phyloP scores from a whole-genome alignment of 2,888 invertebrate genomes.

The Toxonevra muliebris region DNA sequence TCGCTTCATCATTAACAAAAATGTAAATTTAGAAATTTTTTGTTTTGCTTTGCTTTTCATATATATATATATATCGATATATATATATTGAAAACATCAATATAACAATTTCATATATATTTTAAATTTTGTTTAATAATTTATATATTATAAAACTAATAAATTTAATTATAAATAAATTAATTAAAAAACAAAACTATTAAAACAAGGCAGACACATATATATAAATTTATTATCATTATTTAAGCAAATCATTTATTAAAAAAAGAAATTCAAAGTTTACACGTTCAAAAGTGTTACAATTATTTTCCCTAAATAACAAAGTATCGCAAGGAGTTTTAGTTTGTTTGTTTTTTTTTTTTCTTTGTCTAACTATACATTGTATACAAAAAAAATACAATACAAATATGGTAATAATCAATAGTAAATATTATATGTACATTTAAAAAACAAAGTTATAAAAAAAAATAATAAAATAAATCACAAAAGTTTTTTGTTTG shows the following conservation, averaged over 20 bases:
- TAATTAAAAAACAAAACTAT: too few species aligned
- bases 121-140: background rate
- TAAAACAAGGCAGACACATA: background rate
- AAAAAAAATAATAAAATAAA: conserved; percentile 40
- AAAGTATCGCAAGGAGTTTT: too few species aligned
- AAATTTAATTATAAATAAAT: background rate
- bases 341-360: too few species aligned
- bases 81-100: background rate
- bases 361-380: too few species aligned
- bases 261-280: conserved; percentile 21
- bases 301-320: conserved; percentile 8
- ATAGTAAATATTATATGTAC: background rate
- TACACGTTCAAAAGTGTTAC: conserved; percentile 1
- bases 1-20: conserved; percentile 3
- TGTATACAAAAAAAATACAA: too few species aligned
- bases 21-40: conserved; percentile 15
- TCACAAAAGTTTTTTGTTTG: conserved; percentile 41
- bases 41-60: conserved; percentile 1
- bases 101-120: background rate
- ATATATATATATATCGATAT: conserved; percentile 10
- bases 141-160: conserved; percentile 2
- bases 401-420: too few species aligned
- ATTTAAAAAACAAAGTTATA: background rate
- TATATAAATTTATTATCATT: conserved; percentile 10
- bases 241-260: conserved; percentile 13